phyloP scores from a whole-genome alignment of 2,797 vertebrate genomes.

The Siniperca scherzeri region DNA sequence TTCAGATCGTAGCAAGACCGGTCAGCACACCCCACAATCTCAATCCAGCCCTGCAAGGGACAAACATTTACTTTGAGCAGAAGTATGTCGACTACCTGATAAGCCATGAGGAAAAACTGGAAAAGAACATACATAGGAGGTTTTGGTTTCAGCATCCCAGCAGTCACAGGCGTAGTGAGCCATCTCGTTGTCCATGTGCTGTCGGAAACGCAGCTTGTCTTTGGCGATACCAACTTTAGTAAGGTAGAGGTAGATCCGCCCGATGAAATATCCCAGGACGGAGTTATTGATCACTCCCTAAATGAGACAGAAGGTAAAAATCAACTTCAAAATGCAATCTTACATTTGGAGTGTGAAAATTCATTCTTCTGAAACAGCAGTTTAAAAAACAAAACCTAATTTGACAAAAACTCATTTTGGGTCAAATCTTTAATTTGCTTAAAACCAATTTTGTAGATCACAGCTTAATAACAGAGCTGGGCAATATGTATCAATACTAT shows the following conservation, averaged over 20 bases:
- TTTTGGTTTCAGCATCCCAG: conserved; percentile 99
- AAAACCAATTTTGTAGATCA: neutral
- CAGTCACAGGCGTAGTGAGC: conserved; percentile 99
- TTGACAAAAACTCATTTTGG: neutral
- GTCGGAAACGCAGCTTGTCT: conserved; percentile 96
- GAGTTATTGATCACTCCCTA: conserved; percentile 98
- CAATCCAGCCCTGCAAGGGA: conserved; percentile 95
- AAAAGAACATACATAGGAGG: conserved; percentile 92
- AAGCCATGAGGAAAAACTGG: neutral
- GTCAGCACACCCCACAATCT: conserved; percentile 98
- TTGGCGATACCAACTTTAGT: conserved; percentile 94
- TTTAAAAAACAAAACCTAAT: neutral
- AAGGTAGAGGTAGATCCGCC: conserved; percentile 99
- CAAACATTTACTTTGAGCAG: conserved; percentile 12
- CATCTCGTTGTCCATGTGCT: conserved; percentile 99
- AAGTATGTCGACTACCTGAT: neutral
- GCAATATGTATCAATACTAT: neutral
- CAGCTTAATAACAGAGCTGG: too few relatives aligned
- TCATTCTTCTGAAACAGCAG: neutral
- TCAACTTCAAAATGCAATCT: neutral
- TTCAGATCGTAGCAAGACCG: conserved; percentile 96
- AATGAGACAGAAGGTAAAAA: conserved; percentile 15
- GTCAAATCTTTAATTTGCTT: neutral
- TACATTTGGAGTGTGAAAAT: neutral
- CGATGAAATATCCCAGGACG: conserved; percentile 98